A percentile compares a stretch with the other conserved stretches of the same genome.
These are phyloP conservation scores for Diabrotica balteata DNA, from an alignment of 2,888 invertebrate genomes.

Conservation along the genomic window DNA sequence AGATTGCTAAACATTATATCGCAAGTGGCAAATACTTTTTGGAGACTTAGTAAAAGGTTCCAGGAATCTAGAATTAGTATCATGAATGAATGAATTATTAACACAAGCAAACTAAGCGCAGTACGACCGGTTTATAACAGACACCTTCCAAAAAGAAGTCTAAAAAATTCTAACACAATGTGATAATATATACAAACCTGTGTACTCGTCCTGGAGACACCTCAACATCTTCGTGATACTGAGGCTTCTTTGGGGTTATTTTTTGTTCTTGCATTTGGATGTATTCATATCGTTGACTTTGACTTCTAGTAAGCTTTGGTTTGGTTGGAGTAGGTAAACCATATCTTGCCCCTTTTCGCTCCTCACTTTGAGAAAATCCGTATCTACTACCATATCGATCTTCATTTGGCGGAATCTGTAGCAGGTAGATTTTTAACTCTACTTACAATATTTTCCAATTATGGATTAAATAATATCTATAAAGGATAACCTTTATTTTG, in stretches of 20 bases:
- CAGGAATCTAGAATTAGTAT: no score
- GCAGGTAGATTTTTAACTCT: not conserved
- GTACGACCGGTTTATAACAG: no score
- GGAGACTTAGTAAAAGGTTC: no score
- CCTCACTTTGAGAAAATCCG: slow-evolving; percentile 60
- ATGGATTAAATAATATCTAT: no score
- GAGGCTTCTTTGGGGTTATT: slow-evolving; percentile 59
- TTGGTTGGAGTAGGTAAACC: slow-evolving; percentile 50
- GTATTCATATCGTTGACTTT: slow-evolving; percentile 63
- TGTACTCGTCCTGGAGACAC: slow-evolving; percentile 65
- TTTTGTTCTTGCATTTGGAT: slow-evolving; percentile 62
- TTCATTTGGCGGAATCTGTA: slow-evolving; percentile 48
- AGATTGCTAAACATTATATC: no score
- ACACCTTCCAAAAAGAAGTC: no score
- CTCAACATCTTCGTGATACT: slow-evolving; percentile 59
- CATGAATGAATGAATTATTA: no score
- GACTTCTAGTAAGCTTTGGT: slow-evolving; percentile 26
- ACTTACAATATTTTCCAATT: not conserved
- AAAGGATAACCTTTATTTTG: not conserved
- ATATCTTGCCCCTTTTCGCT: slow-evolving; percentile 52
- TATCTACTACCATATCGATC: slow-evolving; percentile 62
- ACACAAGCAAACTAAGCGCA: no score
- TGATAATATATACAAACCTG: slow-evolving; percentile 13
- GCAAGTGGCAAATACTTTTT: no score
- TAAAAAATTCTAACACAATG: no score